Conservation (phyloP, 2,888 invertebrate genomes). For the Cataglyphis altisquamis region DNA sequence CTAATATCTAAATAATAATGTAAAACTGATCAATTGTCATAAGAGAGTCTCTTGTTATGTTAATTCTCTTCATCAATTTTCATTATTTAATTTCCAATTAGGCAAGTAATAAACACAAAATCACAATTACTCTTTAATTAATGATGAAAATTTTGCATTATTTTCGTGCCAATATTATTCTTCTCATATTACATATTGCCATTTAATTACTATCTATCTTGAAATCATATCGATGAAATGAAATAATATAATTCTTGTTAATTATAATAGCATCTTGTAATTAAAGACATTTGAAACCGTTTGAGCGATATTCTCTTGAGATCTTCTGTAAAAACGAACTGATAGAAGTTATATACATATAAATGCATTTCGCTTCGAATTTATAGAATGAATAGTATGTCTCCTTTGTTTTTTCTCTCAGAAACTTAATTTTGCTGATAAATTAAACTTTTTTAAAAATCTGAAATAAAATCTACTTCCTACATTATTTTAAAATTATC, state of each 20-base stretch:
- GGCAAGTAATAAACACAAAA: neutral
- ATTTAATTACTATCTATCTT: conserved; percentile 21
- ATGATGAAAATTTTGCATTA: conserved; percentile 17
- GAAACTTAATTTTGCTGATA: neutral
- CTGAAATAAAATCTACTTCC: neutral
- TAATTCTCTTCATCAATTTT: neutral
- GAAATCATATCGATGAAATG: conserved; percentile 4
- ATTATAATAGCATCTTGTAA: neutral
- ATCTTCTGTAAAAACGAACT: neutral
- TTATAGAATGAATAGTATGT: neutral
- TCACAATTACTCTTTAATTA: conserved; percentile 28
- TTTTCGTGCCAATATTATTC: neutral
- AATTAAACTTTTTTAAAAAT: conserved; percentile 12
- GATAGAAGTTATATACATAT: neutral
- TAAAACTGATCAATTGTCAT: conserved; percentile 9
- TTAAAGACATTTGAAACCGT: neutral
- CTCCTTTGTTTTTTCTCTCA: neutral
- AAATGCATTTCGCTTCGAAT: neutral
- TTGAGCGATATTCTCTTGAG: neutral
- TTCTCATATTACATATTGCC: conserved; percentile 15
- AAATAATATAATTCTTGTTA: conserved; percentile 13
- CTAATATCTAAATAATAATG: neutral
- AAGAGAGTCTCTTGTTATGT: neutral
- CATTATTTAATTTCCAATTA: conserved; percentile 25
- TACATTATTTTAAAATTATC: neutral